phyloP scores from a whole-genome alignment of 2,113 vertebrate species.

The Ceratotherium simum region DNA sequence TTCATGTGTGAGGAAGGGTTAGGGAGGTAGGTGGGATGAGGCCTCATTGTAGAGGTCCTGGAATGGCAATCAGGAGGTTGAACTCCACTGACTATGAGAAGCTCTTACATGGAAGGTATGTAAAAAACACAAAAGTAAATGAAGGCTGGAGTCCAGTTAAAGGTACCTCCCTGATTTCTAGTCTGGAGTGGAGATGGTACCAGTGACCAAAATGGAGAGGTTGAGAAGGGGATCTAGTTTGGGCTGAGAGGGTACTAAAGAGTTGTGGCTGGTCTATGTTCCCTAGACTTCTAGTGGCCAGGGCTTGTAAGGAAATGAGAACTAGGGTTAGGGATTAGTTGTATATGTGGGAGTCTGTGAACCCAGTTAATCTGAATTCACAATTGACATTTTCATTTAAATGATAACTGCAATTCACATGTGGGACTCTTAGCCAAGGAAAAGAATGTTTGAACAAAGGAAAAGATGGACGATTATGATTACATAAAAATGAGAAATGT shows the following conservation, averaged over 20 bases:
- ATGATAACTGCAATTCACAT: constrained; percentile 42
- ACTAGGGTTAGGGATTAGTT: not conserved
- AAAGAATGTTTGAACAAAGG: constrained; percentile 58
- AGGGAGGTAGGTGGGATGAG: not conserved
- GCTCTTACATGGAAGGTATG: not conserved
- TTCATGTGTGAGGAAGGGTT: not conserved
- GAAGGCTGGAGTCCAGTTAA: not conserved
- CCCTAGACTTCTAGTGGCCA: not conserved
- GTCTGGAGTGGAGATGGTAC: not conserved
- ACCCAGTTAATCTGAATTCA: constrained; percentile 45
- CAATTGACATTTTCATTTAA: constrained; percentile 59
- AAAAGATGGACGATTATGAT: constrained; percentile 61
- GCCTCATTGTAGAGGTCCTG: not conserved
- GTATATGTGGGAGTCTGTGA: constrained; percentile 23
- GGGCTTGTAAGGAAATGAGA: not conserved
- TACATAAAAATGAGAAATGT: constrained; percentile 66
- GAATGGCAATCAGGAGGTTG: not conserved
- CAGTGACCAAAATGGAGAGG: not conserved
- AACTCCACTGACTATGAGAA: not conserved
- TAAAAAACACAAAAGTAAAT: not conserved
- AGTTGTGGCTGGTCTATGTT: not conserved
- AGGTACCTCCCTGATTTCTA: not conserved
- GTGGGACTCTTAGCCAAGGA: constrained; percentile 27
- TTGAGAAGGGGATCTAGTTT: not conserved
- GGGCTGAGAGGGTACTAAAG: not conserved